Evolutionary conservation across 2,888 invertebrate species (phyloP), one percentile per base, ranked within the genome.

Genomic region (Sphaerophoria rueppellii): DNA sequence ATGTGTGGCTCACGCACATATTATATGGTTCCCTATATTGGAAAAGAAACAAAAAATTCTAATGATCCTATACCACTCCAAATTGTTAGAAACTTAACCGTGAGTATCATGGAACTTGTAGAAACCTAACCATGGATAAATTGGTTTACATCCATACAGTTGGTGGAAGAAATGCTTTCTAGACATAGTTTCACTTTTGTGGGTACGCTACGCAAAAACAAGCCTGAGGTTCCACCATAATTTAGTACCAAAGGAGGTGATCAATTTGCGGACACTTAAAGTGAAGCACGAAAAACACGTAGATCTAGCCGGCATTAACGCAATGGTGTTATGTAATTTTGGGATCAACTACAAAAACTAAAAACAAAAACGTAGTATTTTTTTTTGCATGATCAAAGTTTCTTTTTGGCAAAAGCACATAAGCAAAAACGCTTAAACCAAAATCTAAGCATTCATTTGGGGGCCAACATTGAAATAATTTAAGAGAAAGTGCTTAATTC

Each of bases 191-290:
- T 55, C 24, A 55, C 16, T 32, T 24, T 55, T 16, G 54, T 55
- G 7, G 54, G 54, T 32, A 55, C 54, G n/a, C 32, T 55, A 16
- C 54, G 54, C 32, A 55, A 55, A 55, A 55, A 55, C 32, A 55
- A 55, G 54, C 32, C 16, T 24, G 54, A 55, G 24, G 16, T 55
- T 24, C 54, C 54, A 55, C 24, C 54, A 55, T 55, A n/a, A 55
- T 55, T 55, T 24, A 34, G 50, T 5, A 67, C 75, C 7, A 75
- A 75, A 52, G 73, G 40, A 7, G 61, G 63, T 32, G 37, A 50
- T 6, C n/a, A 50, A 9, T 14, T 50, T n/a, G 14, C 14, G 50
- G 14, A 50, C 14, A 4, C 14, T 4, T 14, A 50, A 14, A 50
- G 50, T 50, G n/a, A n/a, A 14, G 50, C 50, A 4, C n/a, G 50